phyloP scores from a whole-genome alignment of 2,797 vertebrate species.

The Myotis planiceps region DNA sequence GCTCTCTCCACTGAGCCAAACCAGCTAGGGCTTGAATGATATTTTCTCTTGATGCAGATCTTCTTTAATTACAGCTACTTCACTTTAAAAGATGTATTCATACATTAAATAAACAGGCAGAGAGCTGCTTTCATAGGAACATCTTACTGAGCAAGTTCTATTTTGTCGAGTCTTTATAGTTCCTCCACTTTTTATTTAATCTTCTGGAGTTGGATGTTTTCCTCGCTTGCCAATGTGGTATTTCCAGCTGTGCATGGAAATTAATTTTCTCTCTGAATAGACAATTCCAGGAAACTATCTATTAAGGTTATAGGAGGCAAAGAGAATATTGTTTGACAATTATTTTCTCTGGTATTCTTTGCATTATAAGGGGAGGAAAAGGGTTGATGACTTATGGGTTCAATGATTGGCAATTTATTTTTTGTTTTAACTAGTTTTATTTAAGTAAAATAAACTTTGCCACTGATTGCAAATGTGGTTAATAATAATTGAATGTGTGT shows the following conservation, averaged over 20 bases:
- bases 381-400: constrained; percentile 24
- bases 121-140: neutral
- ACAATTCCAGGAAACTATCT: constrained; percentile 73
- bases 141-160: neutral
- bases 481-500: neutral
- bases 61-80: neutral
- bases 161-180: constrained; percentile 26
- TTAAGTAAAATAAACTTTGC: constrained; percentile 16
- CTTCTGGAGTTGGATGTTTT: constrained; percentile 54
- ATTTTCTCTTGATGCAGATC: neutral
- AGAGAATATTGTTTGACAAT: constrained; percentile 49
- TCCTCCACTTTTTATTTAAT: constrained; percentile 52
- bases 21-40: neutral
- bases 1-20: too few species aligned
- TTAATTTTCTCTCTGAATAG: constrained; percentile 70
- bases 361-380: neutral
- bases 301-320: constrained; percentile 61
- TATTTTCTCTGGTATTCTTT: constrained; percentile 31
- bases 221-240: constrained; percentile 24
- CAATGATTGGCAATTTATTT: neutral
- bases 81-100: neutral
- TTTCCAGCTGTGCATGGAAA: constrained; percentile 72
- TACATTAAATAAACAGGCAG: constrained; percentile 8
- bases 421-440: constrained; percentile 23
- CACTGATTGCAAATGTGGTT: neutral